phyloP scores from a whole-genome alignment of 2,113 vertebrate genomes.

The Oncorhynchus gorbuscha region DNA sequence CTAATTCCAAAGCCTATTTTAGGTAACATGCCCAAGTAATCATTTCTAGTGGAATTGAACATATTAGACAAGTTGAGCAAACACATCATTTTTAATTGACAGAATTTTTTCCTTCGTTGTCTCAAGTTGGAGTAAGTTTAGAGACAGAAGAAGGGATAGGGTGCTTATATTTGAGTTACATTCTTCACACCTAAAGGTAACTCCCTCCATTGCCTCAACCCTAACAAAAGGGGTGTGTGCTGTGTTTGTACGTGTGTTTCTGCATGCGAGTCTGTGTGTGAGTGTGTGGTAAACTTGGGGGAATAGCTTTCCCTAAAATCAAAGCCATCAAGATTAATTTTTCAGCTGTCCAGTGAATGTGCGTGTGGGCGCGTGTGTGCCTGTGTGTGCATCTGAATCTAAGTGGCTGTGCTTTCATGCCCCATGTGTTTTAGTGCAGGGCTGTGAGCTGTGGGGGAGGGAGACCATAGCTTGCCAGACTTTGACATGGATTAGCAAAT shows the following conservation, averaged over 20 bases:
- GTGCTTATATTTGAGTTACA: background rate
- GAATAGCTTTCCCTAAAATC: constrained; percentile 16
- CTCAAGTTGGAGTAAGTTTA: background rate
- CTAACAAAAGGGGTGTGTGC: background rate
- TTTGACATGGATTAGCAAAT: constrained; percentile 41
- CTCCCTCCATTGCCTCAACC: background rate
- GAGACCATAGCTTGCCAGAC: background rate
- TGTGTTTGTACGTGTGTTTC: background rate
- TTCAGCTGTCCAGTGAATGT: constrained; percentile 29
- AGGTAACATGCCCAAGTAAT: too few species aligned
- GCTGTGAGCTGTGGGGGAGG: constrained; percentile 14
- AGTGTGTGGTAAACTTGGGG: background rate
- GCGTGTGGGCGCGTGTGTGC: background rate
- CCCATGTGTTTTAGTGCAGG: constrained; percentile 32
- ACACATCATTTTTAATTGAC: too few species aligned
- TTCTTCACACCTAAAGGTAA: background rate
- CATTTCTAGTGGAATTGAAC: too few species aligned
- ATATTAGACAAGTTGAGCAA: too few species aligned
- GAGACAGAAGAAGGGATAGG: constrained; percentile 19
- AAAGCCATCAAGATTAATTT: constrained; percentile 31
- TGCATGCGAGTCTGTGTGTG: constrained; percentile 1
- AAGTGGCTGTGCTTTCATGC: background rate
- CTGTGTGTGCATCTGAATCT: constrained; percentile 3
- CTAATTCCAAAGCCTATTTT: too few species aligned
- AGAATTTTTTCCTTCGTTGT: too few species aligned